Evolutionary conservation across 2,888 invertebrate genomes (phyloP), one percentile per base, ranked within the genome.

Genomic region (Morpho helenor): DNA sequence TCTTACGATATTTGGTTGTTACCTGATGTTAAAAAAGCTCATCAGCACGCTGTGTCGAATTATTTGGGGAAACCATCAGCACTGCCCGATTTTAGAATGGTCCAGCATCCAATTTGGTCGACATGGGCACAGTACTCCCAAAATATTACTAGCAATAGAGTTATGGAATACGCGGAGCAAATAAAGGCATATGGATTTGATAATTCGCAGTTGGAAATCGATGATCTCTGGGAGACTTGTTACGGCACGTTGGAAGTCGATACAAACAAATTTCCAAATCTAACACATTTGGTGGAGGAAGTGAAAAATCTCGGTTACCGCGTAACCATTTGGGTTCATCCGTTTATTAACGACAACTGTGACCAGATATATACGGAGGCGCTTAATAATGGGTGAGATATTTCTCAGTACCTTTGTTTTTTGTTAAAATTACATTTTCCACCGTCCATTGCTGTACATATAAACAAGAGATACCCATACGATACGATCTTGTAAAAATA

Each of bases 141-240:
- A 49, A 75, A 89, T 9, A 93, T 98, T 0, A 91, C 93, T 63
- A 94, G 95, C 41, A 65, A 68, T 0, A 87, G 92, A 4, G 91
- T 96, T 0, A 69, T 93, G 1, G 82, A 92, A 0, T 96, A 94
- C 69, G 95, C 94, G 0, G 70, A 92, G 7, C 91, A 94, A 63
- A 96, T 97, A 54, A 70, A 87, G 2, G 76, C 84, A 0, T 73
- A 94, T 57, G 93, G 93, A 0, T 96, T 95, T 68, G 88, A 91
- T 2, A 92, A 93, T 68, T 95, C 95, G 51, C 96, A 96, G 73
- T 77, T 96, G 46, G 97, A 97, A 87, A 95, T 98, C 49, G 97
- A 97, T 72, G 97, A 97, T 74, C 91, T 94, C 10, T 97, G 97
- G 96, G 97, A 97, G 76, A 91, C 92, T 0, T 96, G 96, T 71